phyloP scores from a whole-genome alignment of 2,113 vertebrate genomes.

The Anoura caudifer region DNA sequence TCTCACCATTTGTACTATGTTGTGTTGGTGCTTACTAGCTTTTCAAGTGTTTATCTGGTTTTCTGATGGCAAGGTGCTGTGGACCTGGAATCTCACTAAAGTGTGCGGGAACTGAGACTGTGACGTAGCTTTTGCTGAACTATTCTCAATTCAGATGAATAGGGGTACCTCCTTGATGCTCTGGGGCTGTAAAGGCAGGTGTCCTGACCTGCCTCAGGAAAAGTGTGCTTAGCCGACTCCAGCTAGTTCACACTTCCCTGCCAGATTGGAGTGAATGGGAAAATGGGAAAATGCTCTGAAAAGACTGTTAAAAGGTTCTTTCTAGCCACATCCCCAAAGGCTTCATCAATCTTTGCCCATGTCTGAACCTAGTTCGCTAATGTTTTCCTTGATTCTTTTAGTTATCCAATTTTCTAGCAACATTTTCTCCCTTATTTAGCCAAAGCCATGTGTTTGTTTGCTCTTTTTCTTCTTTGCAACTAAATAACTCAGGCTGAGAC shows the following conservation, averaged over 20 bases:
- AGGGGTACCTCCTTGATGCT: not conserved
- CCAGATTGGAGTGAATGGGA: not conserved
- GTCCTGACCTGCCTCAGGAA: not conserved
- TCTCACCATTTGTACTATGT: not conserved
- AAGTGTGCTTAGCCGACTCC: not conserved
- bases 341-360: not conserved
- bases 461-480: not conserved
- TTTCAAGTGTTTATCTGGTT: not conserved
- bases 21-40: not conserved
- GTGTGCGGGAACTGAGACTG: not conserved
- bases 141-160: too few species aligned
- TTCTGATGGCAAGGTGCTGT: not conserved
- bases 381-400: not conserved
- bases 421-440: not conserved
- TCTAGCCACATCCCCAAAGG: rapidly evolving
- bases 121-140: not conserved
- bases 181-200: not conserved
- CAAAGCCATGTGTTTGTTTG: not conserved
- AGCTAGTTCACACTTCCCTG: not conserved
- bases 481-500: not conserved
- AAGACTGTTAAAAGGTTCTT: not conserved
- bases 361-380: not conserved
- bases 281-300: not conserved
- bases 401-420: not conserved
- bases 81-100: not conserved